Base-by-base conservation (phyloP, 2,113 vertebrate species). In the Pachypanchax playfairii region DNA sequence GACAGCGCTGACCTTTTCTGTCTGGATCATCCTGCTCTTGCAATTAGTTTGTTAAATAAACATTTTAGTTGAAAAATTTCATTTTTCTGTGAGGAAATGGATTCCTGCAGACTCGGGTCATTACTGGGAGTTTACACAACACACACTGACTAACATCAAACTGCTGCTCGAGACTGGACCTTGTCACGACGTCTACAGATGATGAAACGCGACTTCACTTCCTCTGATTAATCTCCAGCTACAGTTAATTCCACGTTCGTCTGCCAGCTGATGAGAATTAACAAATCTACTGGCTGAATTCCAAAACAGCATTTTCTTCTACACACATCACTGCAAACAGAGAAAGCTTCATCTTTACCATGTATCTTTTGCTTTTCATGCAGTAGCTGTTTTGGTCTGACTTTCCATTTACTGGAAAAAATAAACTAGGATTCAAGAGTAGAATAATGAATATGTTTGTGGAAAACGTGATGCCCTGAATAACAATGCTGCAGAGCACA, bases 171-270 rank as follows among this genome's bases (percentile, higher is more conserved):
- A 70, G 28, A 44, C 21, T 28, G 46, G 8, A 48, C 50, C 39
- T 56, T 20, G 51, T 11, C 22, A 15, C 50, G 66, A 63, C 59
- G 62, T 71, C 50, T 51, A 39, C 48, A 47, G 78, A 66, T 64
- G 51, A 64, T 60, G 17, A 68, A 73, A 79, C n/a, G n/a, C n/a
- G n/a, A 69, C 77, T 73, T 82, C 25, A 47, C 65, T 66, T 49
- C 38, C 49, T 70, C 53, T 56, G 72, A 84, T 84, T 70, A 75
- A 84, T 77, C 57, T 49, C 59, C 36, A 29, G 29, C 63, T 65
- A 33, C 31, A 51, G 4, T 62, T 63, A 65, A 64, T 64, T 63
- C 42, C 44, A 55, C 29, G 25, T 21, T 76, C n/a, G 38, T 59
- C 28, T 28, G 61, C 38, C 25, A 53, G 18, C 44, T 70, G 61